Base-by-base conservation (phyloP, 2,888 invertebrate species). In the Agrochola litura region DNA sequence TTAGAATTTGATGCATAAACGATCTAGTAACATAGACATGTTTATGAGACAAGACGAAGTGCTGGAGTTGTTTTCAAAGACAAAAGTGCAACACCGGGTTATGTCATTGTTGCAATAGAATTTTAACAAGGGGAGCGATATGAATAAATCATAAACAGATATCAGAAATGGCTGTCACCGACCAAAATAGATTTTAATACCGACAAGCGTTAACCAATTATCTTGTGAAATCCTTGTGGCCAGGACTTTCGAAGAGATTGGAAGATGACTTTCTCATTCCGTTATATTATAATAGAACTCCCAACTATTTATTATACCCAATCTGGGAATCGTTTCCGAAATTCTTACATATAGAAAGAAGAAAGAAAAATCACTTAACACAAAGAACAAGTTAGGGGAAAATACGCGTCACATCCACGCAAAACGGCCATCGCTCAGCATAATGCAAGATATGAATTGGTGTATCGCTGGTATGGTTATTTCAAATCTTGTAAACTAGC, bases 61-160 rank as follows among this genome's bases (percentile, higher is more conserved):
- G 43, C 52, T 64, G 52, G 41, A 71, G 68, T 73, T 63, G 22
- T 76, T 81, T 77, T 77, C 72, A 86, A 87, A 79, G 86, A 78
- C 81, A 81, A 85, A 85, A 81, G 85, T 78, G 81, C 87, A 81
- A 76, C 63, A 73, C 67, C 66, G 61, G 85, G 71, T 85, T 86
- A 84, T 85, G 71, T 82, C 85, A 86, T 76, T 75, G 78, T 73
- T 77, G 65, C 74, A 73, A 79, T 83, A 76, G 80, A 86, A 85
- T 85, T 76, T 78, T 73, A 80, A 82, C 69, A 79, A 76, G 79
- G 72, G 54, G 60, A 78, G n/a, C 19, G 66, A 43, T 52, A 79
- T 84, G 76, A 84, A 84, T 86, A 80, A 79, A 77, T 77, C 84
- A 82, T 78, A 67, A 41, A 56, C 58, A 67, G 77, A 71, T 73